Percentiles rank a stretch among this genome's conserved stretches.
Evolutionary conservation across 2,888 invertebrate genomes (phyloP).

Genomic region (Tribolium freemani): DNA sequence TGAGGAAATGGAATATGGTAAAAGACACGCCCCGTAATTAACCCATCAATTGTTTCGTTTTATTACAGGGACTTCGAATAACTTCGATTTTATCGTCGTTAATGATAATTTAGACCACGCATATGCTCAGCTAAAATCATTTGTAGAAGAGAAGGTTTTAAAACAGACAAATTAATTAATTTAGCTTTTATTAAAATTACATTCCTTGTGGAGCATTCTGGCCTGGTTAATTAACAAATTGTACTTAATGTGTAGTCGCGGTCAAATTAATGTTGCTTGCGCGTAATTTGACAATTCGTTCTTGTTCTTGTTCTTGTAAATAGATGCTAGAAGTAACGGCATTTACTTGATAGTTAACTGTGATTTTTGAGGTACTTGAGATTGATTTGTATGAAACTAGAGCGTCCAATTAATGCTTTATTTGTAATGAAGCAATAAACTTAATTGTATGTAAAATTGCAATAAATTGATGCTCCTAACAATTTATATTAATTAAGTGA

Average conservation of each 20-base stretch:
- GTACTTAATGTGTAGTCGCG: not conserved
- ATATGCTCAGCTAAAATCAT: slow-evolving; percentile 48
- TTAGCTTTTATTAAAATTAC: not conserved
- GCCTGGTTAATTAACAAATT: not conserved
- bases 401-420: not conserved
- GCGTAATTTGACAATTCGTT: not conserved
- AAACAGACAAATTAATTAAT: not conserved
- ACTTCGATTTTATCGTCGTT: slow-evolving; percentile 86
- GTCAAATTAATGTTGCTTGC: not conserved
- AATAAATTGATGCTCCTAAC: slow-evolving; percentile 15
- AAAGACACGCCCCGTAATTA: too few species aligned
- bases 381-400: not conserved
- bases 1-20: slow-evolving; percentile 89
- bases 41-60: not conserved
- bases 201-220: slow-evolving; percentile 16
- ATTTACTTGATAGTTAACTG: not conserved
- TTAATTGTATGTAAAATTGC: not conserved
- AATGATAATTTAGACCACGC: slow-evolving; percentile 75
- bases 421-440: not conserved
- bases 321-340: not conserved
- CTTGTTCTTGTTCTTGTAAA: not conserved
- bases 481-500: not conserved
- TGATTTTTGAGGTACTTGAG: not conserved
- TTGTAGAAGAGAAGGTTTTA: slow-evolving; percentile 39
- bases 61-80: slow-evolving; percentile 70